Evolutionary conservation across 2,888 invertebrate genomes (phyloP).

Genomic region (Caenorhabditis sp.): DNA sequence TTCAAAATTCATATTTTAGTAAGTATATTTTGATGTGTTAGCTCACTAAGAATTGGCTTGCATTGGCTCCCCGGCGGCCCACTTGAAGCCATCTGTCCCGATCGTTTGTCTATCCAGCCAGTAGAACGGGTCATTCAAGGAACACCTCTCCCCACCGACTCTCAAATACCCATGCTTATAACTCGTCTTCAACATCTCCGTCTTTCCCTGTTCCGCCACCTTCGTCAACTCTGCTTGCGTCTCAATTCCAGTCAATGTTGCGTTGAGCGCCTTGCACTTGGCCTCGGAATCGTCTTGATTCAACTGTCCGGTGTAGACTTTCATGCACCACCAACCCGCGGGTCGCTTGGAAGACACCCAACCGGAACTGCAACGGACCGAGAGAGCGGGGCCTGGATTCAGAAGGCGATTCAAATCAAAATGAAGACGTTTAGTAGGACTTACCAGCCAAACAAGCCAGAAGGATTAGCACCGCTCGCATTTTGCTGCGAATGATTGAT

Average conservation of each 20-base stretch:
- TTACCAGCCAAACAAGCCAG: neutral
- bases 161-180: neutral
- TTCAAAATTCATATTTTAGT: no score
- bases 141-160: constrained; percentile 4
- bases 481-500: no score
- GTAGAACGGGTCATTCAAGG: neutral
- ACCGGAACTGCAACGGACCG: neutral
- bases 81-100: neutral
- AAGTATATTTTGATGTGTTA: no score
- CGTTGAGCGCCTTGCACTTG: constrained; percentile 3
- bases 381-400: neutral
- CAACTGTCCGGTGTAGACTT: neutral
- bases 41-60: neutral
- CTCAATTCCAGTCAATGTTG: constrained; percentile 3
- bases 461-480: neutral
- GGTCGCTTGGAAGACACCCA: neutral
- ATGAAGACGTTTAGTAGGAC: neutral
- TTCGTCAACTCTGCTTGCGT: neutral
- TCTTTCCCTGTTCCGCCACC: neutral
- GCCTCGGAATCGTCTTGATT: constrained; percentile 2
- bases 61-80: neutral
- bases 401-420: neutral
- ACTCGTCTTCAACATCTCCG: neutral
- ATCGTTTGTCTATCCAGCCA: constrained; percentile 5
- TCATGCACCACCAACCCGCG: constrained; percentile 1